Conservation (phyloP, 2,113 vertebrate species). For the Cyanoderma ruficeps region DNA sequence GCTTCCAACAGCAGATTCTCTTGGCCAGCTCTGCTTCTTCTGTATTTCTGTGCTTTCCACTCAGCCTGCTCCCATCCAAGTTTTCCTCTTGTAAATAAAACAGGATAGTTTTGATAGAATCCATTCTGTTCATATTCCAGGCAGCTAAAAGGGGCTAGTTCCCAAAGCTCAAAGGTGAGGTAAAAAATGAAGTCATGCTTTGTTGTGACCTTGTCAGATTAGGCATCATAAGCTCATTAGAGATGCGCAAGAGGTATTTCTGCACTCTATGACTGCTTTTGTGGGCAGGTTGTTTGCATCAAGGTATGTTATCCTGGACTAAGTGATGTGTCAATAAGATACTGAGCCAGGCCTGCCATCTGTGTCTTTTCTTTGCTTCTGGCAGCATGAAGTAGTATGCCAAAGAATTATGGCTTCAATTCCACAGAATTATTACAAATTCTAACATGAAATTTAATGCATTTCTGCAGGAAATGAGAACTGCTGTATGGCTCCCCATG, state of each 20-base stretch:
- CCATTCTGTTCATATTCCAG: neutral
- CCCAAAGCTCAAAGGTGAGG: neutral
- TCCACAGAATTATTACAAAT: neutral
- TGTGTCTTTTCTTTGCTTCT: neutral
- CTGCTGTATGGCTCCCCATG: neutral
- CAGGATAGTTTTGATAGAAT: neutral
- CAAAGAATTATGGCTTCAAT: neutral
- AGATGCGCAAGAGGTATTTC: neutral
- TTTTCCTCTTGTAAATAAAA: neutral
- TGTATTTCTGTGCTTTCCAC: neutral
- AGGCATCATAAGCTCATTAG: neutral
- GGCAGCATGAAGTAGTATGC: neutral
- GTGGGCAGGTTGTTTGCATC: neutral
- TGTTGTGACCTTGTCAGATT: neutral
- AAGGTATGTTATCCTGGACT: neutral
- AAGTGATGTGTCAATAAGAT: neutral
- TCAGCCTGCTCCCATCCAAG: neutral
- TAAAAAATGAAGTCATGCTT: neutral
- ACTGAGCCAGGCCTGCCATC: neutral
- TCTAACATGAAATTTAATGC: neutral
- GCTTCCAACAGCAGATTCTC: neutral
- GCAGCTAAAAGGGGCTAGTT: neutral
- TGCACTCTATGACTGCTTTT: neutral
- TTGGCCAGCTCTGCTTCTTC: neutral
- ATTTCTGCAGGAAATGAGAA: neutral